These are phyloP conservation scores for Indicator maculatus DNA, from an alignment of 2,113 vertebrate genomes.

Conservation along the genomic window DNA sequence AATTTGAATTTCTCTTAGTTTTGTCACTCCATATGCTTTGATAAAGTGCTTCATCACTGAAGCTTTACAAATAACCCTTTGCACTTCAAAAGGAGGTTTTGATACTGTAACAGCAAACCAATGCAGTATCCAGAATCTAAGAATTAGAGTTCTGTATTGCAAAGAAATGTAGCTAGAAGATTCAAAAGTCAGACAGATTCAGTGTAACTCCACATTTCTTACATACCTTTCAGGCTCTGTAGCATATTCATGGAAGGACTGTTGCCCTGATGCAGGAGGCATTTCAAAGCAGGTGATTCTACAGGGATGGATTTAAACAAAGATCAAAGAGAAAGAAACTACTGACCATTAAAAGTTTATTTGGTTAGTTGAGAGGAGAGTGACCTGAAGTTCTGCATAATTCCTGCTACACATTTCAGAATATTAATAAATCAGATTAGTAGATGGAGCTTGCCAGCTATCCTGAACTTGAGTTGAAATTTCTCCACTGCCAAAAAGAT, in stretches of 20 bases:
- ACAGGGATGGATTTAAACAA: background rate
- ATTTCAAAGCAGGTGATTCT: background rate
- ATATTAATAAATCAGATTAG: background rate
- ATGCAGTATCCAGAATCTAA: background rate
- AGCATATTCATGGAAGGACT: background rate
- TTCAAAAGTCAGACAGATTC: background rate
- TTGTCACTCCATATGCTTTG: slow-evolving; percentile 10
- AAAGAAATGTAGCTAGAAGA: slow-evolving; percentile 8
- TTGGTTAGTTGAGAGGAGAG: background rate
- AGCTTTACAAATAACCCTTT: slow-evolving; percentile 23
- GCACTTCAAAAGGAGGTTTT: background rate
- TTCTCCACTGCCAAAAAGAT: background rate
- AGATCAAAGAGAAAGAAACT: background rate
- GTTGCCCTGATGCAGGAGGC: background rate
- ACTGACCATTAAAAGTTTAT: background rate
- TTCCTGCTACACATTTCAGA: background rate
- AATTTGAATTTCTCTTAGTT: background rate
- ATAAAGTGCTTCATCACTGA: background rate
- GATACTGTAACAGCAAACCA: background rate
- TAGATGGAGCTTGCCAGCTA: background rate
- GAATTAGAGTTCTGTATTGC: background rate
- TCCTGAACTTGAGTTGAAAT: background rate
- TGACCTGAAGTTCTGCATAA: background rate
- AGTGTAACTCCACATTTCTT: background rate
- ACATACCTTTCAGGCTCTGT: background rate